Evolutionary conservation across 2,797 vertebrate genomes (phyloP), one percentile per base, ranked within the genome.

Genomic region (Cottoperca gobio): DNA sequence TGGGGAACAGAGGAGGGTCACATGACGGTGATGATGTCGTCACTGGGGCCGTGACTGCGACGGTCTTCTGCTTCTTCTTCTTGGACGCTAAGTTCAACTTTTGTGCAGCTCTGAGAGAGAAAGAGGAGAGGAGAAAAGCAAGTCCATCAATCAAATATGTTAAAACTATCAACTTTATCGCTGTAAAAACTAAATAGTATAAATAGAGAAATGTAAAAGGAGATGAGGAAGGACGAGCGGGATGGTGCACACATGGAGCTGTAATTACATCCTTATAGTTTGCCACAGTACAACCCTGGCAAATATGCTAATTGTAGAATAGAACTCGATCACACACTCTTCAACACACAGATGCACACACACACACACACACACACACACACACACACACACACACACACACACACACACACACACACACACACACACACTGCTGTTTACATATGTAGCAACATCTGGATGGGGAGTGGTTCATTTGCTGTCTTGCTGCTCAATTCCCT

Each of bases 61-160:
- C 19, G 84, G 92, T 58, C 92, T 96, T 93, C 80, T 97, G 97
- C 86, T 99, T 99, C 96, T 98, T 99, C 91, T 95, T 96, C 91
- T 98, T 99, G 49, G 98, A 99, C 0, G 98, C 96, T 35, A 99
- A 94, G 77, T 98, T 99, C 82, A 99, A 84, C 92, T 99, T 99
- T 91, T 99, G 98, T 80, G 98, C 98, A 53, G 98, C 98, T 95
- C 98, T 99, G 92, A 76, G 43, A 69, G n/a, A 31, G 42, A n/a
- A 35, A 45, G 24, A 70, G 26, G 43, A 28, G 67, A 39, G 19
- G 13, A 39, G 23, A 75, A 26, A 61, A 52, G 19, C 6, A 11
- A 31, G 6, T 72, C 26, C 50, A 43, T 65, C 31, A 64, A 42
- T 73, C 31, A 23, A 28, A 53, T 48, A 9, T 8, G 12, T 69